A percentile compares a stretch with the other conserved stretches of the same genome.
Evolutionary conservation across 2,113 vertebrate genomes (phyloP).

Genomic region (Bombycilla garrulus): DNA sequence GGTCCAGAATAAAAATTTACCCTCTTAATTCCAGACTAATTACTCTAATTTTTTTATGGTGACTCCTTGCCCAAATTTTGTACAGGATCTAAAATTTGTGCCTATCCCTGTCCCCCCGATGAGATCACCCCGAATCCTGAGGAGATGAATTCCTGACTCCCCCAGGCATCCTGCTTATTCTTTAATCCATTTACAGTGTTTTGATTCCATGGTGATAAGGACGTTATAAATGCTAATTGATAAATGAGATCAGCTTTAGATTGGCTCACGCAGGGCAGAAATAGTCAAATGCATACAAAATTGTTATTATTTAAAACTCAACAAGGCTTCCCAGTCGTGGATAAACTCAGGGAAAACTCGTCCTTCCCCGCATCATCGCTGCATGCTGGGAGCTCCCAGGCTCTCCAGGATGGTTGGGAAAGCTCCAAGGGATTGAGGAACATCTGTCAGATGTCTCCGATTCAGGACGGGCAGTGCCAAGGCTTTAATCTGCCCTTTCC

Average conservation of each 20-base stretch:
- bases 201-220: slow-evolving; percentile 68
- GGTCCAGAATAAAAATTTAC: background rate
- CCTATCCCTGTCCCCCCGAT: background rate
- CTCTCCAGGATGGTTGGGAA: background rate
- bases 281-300: slow-evolving; percentile 25
- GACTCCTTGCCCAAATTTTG: background rate
- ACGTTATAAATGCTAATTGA: slow-evolving; percentile 63
- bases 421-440: fast-evolving
- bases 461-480: background rate
- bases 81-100: background rate
- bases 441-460: background rate
- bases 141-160: slow-evolving; percentile 39
- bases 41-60: background rate
- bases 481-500: background rate
- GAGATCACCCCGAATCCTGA: background rate
- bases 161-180: slow-evolving; percentile 45
- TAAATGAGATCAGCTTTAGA: slow-evolving; percentile 44
- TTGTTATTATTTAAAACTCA: background rate
- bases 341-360: fast-evolving
- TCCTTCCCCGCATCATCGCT: fast-evolving
- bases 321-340: background rate
- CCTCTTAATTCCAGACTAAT: background rate
- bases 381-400: background rate
- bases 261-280: slow-evolving; percentile 39
- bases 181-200: slow-evolving; percentile 59